Percentiles rank a stretch among this genome's conserved stretches.
Evolutionary conservation across 2,113 vertebrate genomes (phyloP).

Genomic region (Lophura nycthemera): DNA sequence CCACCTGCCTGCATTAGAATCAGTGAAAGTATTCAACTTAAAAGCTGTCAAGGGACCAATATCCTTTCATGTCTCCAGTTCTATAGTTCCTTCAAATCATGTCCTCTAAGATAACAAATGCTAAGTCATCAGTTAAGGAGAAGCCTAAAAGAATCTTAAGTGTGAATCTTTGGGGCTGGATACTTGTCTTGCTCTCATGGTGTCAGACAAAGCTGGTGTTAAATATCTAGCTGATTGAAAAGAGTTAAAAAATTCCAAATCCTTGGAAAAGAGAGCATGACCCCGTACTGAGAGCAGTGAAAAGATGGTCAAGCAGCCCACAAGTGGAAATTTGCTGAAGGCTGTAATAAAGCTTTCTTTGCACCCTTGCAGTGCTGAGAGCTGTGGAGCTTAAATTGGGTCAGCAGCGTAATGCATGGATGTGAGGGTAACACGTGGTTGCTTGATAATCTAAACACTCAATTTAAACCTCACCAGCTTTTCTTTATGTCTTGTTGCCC

Average conservation of each 20-base stretch:
- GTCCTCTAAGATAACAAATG: neutral
- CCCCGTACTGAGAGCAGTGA: neutral
- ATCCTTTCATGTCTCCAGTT: neutral
- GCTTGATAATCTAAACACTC: neutral
- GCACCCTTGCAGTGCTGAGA: neutral
- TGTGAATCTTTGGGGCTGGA: neutral
- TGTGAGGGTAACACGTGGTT: neutral
- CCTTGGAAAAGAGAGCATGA: neutral
- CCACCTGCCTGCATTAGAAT: neutral
- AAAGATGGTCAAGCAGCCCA: neutral
- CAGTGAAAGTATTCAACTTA: neutral
- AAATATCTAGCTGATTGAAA: neutral
- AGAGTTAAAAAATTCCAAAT: neutral
- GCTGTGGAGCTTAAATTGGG: neutral
- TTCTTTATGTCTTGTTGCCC: neutral
- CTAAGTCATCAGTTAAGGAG: neutral
- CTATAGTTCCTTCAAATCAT: neutral
- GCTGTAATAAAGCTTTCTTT: neutral
- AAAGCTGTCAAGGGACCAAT: neutral
- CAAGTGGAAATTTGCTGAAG: neutral
- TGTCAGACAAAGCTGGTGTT: neutral
- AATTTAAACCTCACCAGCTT: neutral
- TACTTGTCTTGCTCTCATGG: neutral
- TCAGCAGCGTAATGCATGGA: neutral
- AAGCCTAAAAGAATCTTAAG: neutral